These are phyloP conservation scores for Catamblyrhynchus diadema DNA, from an alignment of 2,797 vertebrate genomes.

Conservation along the genomic window DNA sequence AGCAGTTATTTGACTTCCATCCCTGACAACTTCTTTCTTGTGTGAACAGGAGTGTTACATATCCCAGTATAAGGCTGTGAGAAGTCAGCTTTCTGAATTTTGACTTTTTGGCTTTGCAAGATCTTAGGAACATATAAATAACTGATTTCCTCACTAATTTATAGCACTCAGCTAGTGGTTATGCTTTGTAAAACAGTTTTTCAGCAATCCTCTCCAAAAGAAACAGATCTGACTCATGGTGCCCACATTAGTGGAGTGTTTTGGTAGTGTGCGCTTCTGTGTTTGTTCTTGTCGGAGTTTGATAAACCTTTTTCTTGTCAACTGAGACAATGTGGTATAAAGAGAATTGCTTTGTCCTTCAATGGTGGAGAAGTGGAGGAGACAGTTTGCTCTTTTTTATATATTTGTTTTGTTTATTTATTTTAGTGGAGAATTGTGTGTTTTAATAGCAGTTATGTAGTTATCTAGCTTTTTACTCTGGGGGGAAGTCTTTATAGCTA, in stretches of 20 bases:
- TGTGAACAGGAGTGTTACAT: not conserved
- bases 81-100: not conserved
- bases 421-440: not conserved
- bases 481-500: not conserved
- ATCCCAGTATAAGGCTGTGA: not conserved
- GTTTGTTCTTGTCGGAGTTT: not conserved
- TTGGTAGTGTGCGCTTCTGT: not conserved
- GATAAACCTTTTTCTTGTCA: not conserved
- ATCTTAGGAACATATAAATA: not conserved
- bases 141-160: not conserved
- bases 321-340: not conserved
- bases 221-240: not conserved
- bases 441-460: not conserved
- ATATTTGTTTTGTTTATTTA: not conserved
- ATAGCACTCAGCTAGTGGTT: not conserved
- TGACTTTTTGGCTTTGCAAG: not conserved
- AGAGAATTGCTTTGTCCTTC: not conserved
- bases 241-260: not conserved
- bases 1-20: not conserved
- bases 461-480: constrained; percentile 6
- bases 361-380: not conserved
- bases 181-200: not conserved
- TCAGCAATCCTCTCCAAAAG: not conserved
- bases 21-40: not conserved
- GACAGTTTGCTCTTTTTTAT: not conserved